These are phyloP conservation scores for Petroica traversi DNA, from an alignment of 2,113 vertebrate genomes.

Conservation along the genomic window DNA sequence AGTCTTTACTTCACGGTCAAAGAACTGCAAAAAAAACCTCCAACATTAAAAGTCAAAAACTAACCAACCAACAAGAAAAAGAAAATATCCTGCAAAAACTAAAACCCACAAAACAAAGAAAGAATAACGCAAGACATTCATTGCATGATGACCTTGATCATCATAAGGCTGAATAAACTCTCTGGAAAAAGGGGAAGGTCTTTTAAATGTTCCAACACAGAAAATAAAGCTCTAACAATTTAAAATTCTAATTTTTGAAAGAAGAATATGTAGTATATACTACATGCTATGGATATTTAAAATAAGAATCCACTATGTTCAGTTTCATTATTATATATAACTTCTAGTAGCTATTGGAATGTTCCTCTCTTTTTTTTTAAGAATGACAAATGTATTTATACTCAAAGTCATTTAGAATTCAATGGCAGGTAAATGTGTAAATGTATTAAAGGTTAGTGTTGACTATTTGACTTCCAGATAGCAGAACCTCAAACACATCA, in stretches of 20 bases:
- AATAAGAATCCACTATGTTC: neutral
- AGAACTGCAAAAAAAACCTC: neutral
- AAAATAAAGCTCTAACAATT: neutral
- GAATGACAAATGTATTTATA: neutral
- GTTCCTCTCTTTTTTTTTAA: neutral
- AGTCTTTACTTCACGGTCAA: neutral
- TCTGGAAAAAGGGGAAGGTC: neutral
- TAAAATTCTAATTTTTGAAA: neutral
- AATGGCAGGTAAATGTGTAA: neutral
- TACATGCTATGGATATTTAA: neutral
- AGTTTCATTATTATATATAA: neutral
- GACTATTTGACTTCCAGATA: neutral
- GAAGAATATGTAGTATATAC: neutral
- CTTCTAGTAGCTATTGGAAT: neutral
- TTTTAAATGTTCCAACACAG: neutral
- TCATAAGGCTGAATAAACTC: neutral
- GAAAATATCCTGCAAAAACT: accelerated
- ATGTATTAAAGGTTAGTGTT: neutral
- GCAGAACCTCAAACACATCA: neutral
- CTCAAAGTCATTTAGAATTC: neutral
- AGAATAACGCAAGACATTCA: accelerated
- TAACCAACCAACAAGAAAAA: neutral
- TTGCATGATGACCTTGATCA: neutral
- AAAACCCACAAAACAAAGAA: neutral
- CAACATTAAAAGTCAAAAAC: neutral